These are phyloP conservation scores for Falcaria lacertinaria DNA, from an alignment of 2,888 invertebrate genomes.

Conservation along the genomic window DNA sequence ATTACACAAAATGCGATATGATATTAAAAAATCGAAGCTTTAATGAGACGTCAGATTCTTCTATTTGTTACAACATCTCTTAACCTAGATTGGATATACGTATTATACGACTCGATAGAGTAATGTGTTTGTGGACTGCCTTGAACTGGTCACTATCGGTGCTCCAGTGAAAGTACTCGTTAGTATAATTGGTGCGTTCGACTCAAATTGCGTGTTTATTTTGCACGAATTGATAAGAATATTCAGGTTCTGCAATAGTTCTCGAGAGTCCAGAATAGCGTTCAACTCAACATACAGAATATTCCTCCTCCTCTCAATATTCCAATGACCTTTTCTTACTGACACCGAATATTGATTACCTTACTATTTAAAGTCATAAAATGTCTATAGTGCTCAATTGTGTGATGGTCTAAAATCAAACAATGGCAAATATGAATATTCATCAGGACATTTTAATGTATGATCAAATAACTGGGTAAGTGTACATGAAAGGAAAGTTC, in stretches of 20 bases:
- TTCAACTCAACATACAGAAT: too few relatives aligned
- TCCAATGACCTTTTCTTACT: neutral
- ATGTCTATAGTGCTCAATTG: neutral
- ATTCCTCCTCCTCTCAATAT: too few relatives aligned
- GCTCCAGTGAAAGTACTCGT: constrained; percentile 70
- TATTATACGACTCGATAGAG: constrained; percentile 34
- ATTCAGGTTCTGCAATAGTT: constrained; percentile 49
- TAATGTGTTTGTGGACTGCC: constrained; percentile 55
- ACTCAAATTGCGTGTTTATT: constrained; percentile 48
- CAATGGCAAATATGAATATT: constrained; percentile 2
- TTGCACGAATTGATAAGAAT: constrained; percentile 61
- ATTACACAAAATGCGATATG: too few relatives aligned
- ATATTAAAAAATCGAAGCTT: too few relatives aligned
- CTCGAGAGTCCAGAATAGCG: neutral
- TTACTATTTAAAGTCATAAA: neutral
- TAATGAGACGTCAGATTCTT: constrained; percentile 12
- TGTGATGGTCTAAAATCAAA: neutral
- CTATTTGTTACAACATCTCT: constrained; percentile 24
- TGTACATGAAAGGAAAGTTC: constrained; percentile 49
- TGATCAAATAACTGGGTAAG: constrained; percentile 25
- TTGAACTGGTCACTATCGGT: constrained; percentile 63
- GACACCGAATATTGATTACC: neutral
- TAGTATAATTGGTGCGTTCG: constrained; percentile 65
- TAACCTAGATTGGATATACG: constrained; percentile 37
- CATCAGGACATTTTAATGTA: constrained; percentile 8